These are phyloP conservation scores for Lepidurus apus DNA, from an alignment of 1,140 invertebrate genomes.

Conservation along the genomic window DNA sequence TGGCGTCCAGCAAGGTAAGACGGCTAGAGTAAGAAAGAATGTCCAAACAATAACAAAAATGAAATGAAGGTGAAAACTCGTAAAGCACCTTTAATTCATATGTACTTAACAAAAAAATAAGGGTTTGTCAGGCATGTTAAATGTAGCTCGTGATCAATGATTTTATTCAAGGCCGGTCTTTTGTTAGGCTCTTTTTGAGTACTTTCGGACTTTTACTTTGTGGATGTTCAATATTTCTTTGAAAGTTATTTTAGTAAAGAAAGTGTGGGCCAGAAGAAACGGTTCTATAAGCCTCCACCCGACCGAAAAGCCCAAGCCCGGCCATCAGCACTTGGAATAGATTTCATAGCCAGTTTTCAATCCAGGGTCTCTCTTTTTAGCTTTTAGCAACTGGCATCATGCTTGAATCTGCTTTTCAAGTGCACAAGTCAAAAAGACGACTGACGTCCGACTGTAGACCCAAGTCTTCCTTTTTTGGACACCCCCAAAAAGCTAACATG, in stretches of 20 bases:
- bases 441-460: too few relatives aligned
- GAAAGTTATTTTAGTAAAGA: neutral
- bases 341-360: neutral
- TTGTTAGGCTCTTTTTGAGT: neutral
- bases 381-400: too few relatives aligned
- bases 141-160: neutral
- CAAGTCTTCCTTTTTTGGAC: too few relatives aligned
- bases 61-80: neutral
- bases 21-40: neutral
- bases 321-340: neutral
- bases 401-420: too few relatives aligned
- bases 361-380: too few relatives aligned
- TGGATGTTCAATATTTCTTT: neutral
- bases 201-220: neutral
- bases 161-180: neutral
- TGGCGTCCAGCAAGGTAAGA: conserved; percentile 95
- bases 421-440: too few relatives aligned
- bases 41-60: neutral
- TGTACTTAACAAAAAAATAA: neutral
- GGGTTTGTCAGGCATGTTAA: neutral
- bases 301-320: neutral
- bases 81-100: neutral
- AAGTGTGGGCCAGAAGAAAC: neutral
- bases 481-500: too few relatives aligned
- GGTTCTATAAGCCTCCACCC: too few relatives aligned